A percentile compares a stretch with the other conserved stretches of the same genome.
phyloP scores from a whole-genome alignment of 1,140 invertebrate genomes.

The Temnothorax curvispinosus region DNA sequence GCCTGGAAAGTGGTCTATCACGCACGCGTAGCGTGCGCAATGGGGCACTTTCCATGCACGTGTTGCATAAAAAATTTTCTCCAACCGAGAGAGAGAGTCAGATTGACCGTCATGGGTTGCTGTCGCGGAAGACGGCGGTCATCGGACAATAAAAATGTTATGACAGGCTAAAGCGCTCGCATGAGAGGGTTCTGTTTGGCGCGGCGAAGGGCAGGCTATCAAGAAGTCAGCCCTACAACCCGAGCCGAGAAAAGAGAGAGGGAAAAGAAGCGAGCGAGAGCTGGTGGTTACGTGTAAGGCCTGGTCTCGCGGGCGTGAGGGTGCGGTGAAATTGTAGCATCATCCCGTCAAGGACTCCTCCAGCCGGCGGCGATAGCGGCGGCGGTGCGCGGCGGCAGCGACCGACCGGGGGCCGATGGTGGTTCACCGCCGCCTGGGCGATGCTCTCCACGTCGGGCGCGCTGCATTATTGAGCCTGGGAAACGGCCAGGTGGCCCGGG shows the following conservation, averaged over 20 bases:
- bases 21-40: too few relatives aligned
- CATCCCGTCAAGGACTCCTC: constrained; percentile 8
- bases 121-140: constrained; percentile 40
- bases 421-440: constrained; percentile 74
- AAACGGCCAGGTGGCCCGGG: constrained; percentile 79
- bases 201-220: constrained; percentile 35
- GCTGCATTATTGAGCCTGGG: constrained; percentile 83
- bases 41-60: too few relatives aligned
- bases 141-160: constrained; percentile 73
- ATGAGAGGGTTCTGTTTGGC: constrained; percentile 1
- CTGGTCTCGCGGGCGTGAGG: constrained; percentile 3
- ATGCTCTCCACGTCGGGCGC: constrained; percentile 75
- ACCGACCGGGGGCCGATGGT: constrained; percentile 22
- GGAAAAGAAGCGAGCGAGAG: constrained; percentile 45
- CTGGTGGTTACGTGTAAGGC: constrained; percentile 38
- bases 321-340: constrained; percentile 45
- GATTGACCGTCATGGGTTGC: constrained; percentile 20
- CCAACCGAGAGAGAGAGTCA: not conserved
- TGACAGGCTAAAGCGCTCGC: constrained; percentile 66
- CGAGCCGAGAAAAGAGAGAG: constrained; percentile 47
- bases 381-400: not conserved
- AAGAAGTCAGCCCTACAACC: constrained; percentile 67
- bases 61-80: constrained; percentile 3
- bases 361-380: not conserved
- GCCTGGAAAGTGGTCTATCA: too few relatives aligned